These are phyloP conservation scores for Drosophila watanabei DNA, from an alignment of 1,140 invertebrate species.

Conservation along the genomic window DNA sequence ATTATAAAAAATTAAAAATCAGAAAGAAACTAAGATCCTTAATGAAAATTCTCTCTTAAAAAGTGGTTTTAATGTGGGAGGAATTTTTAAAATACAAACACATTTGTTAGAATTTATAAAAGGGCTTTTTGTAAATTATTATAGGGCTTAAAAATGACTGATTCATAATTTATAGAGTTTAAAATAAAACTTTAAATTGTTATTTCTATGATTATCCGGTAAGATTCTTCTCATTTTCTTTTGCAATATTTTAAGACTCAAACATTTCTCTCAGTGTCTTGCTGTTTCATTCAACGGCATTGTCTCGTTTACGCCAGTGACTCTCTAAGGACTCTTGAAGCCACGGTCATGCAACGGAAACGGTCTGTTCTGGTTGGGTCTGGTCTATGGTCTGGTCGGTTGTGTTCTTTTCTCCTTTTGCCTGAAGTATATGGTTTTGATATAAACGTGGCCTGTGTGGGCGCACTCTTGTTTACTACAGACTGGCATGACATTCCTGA, in stretches of 20 bases:
- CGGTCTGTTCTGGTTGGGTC: constrained; percentile 28
- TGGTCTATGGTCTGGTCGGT: neutral
- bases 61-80: neutral
- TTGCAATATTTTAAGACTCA: neutral
- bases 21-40: neutral
- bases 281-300: constrained; percentile 30
- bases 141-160: neutral
- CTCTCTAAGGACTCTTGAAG: constrained; percentile 73
- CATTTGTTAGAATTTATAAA: neutral
- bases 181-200: too few relatives aligned
- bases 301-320: constrained; percentile 77
- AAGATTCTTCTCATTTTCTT: rapidly evolving
- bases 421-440: constrained; percentile 25
- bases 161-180: too few relatives aligned
- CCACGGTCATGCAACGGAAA: constrained; percentile 59
- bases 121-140: too few relatives aligned
- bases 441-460: constrained; percentile 35
- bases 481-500: constrained; percentile 29
- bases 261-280: constrained; percentile 13
- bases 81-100: too few relatives aligned
- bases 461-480: constrained; percentile 22
- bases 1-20: neutral
- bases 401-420: constrained; percentile 15
- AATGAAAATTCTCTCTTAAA: neutral
- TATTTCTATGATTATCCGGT: neutral